phyloP scores from a whole-genome alignment of 1,140 invertebrate genomes.

The Drosophila orena region DNA sequence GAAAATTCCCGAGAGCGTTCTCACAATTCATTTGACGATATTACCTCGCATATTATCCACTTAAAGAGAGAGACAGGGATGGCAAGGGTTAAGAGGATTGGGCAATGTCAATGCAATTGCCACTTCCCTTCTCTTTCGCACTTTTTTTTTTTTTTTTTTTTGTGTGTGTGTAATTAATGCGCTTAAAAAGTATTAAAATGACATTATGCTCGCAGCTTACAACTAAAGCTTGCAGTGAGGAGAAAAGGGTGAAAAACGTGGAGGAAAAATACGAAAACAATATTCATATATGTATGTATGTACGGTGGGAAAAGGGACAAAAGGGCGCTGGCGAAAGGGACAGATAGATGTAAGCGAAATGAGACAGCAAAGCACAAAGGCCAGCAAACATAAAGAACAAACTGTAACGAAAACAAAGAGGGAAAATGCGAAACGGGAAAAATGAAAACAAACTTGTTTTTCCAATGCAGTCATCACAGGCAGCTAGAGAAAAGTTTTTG shows the following conservation, averaged over 20 bases:
- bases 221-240: conserved; percentile 38
- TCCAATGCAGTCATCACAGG: conserved; percentile 43
- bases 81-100: conserved; percentile 1
- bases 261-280: background rate
- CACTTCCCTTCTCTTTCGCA: background rate
- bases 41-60: conserved; percentile 41
- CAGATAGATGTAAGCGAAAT: background rate
- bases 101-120: conserved; percentile 22
- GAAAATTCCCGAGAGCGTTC: conserved; percentile 26
- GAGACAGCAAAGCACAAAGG: conserved; percentile 4
- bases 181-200: conserved; percentile 63
- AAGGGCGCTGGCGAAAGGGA: background rate
- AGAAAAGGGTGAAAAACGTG: conserved; percentile 7
- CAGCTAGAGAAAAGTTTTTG: conserved; percentile 37
- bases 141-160: background rate
- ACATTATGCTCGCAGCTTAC: conserved; percentile 57
- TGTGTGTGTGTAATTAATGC: conserved; percentile 49
- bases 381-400: conserved; percentile 32
- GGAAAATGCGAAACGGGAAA: conserved; percentile 6
- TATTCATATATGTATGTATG: background rate
- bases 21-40: conserved; percentile 35
- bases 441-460: conserved; percentile 47
- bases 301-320: background rate
- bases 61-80: conserved; percentile 28
- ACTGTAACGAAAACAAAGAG: background rate